A percentile compares a stretch with the other conserved stretches of the same genome.
Evolutionary conservation across 2,797 vertebrate genomes (phyloP).

Genomic region (Hippocampus kuda): DNA sequence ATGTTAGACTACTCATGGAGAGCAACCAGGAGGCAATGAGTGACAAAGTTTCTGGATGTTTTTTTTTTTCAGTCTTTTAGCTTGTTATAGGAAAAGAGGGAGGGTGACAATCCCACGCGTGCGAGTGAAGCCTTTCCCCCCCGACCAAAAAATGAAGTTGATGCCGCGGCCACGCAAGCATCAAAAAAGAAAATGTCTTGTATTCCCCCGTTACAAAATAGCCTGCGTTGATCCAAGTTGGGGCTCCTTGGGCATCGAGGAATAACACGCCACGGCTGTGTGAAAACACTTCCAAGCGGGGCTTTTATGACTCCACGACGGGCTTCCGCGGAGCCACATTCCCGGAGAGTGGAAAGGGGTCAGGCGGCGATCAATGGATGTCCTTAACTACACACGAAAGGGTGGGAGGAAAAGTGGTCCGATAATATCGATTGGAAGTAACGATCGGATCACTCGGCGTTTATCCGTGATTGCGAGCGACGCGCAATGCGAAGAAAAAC

Average conservation of each 20-base stretch:
- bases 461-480: conserved; percentile 46
- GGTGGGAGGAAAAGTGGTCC: conserved; percentile 41
- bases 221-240: conserved; percentile 22
- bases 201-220: conserved; percentile 16
- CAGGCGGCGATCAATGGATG: conserved; percentile 55
- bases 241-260: conserved; percentile 38
- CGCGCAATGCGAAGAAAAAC: conserved; percentile 32
- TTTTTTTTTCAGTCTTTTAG: conserved; percentile 1
- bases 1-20: conserved; percentile 93
- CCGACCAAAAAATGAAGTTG: conserved; percentile 33
- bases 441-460: conserved; percentile 54
- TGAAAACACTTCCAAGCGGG: conserved; percentile 38
- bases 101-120: conserved; percentile 2
- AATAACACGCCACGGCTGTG: conserved; percentile 35
- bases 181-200: conserved; percentile 30
- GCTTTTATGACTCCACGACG: conserved; percentile 51
- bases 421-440: conserved; percentile 43
- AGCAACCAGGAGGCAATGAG: conserved; percentile 64
- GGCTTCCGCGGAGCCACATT: conserved; percentile 61
- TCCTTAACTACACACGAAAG: conserved; percentile 42
- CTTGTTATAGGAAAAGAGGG: background rate
- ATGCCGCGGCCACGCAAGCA: conserved; percentile 47
- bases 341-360: conserved; percentile 51
- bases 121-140: background rate
- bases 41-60: conserved; percentile 48